Conservation (phyloP, 2,797 vertebrate genomes). For the Natrix natrix region DNA sequence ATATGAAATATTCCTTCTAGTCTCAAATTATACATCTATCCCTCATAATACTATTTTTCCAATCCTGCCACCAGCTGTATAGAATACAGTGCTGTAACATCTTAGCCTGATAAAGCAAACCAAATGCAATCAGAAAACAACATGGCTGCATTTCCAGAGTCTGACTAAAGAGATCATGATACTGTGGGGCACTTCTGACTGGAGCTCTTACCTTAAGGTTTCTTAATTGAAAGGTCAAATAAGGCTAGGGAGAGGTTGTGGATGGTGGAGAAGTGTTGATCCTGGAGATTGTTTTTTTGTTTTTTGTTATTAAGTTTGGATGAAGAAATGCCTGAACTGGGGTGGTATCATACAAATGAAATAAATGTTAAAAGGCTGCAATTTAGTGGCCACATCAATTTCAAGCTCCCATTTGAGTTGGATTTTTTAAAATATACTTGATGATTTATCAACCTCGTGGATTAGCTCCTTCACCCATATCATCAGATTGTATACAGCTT, state of each 20-base stretch:
- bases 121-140: background rate
- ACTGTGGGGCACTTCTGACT: background rate
- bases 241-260: background rate
- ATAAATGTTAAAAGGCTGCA: background rate
- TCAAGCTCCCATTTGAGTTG: background rate
- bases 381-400: background rate
- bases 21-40: background rate
- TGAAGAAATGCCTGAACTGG: background rate
- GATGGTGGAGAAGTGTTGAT: background rate
- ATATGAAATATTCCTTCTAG: background rate
- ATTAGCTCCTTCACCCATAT: background rate
- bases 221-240: background rate
- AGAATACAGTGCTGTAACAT: background rate
- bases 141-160: background rate
- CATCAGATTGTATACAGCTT: background rate
- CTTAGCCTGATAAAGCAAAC: too few relatives aligned
- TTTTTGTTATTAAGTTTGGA: background rate
- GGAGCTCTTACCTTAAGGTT: background rate
- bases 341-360: background rate
- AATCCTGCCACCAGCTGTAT: background rate
- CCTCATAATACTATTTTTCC: background rate
- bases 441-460: background rate
- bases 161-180: background rate
- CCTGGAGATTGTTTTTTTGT: background rate
- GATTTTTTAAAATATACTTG: background rate